Evolutionary conservation across 2,113 vertebrate genomes (phyloP), one percentile per base, ranked within the genome.

Genomic region (Cynocephalus volans): DNA sequence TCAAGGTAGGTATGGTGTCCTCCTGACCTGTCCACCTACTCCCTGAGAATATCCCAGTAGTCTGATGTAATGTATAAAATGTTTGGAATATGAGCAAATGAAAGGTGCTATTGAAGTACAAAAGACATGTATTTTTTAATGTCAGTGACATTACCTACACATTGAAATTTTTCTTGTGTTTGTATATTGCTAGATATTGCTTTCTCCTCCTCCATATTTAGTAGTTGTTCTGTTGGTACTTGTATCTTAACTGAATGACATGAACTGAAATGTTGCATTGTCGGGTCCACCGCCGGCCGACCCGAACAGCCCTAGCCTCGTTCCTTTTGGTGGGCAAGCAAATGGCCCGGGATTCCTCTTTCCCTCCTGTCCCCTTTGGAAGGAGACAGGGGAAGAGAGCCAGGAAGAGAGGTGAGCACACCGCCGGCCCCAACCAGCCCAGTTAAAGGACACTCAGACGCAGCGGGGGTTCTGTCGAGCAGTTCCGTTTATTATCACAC

Each of bases 131-230:
- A 33, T 84, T 62, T 83, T 85, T 94, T 54, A 54, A 65, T 72
- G 62, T 95, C 81, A 52, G 17, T 93, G 48, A 88, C 56, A 48
- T 88, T 85, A 69, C 56, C 15, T 86, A 36, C n/a, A 87, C 18
- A 73, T 87, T 76, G 31, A 62, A 77, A 23, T 64, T 87, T 64
- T 92, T 83, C n/a, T 85, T 76, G 31, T 96, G 65, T 92, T 84
- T 85, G 50, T 76, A 28, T 88, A 31, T 75, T 92, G 41, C n/a
- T 89, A 28, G 48, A 75, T 67, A 67, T 6, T 81, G 5, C 33
- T 28, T 9, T 2, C 8, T 1, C 5, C 73, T 79, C 58, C 15
- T 11, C 36, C n/a, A 8, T 88, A 28, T 89, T 81, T 85, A 79
- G 58, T 17, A n/a, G 75, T 82, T 93, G 19, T 69, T 58, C 0